Conservation (phyloP, 2,888 invertebrate species). For the Molorchus minor region DNA sequence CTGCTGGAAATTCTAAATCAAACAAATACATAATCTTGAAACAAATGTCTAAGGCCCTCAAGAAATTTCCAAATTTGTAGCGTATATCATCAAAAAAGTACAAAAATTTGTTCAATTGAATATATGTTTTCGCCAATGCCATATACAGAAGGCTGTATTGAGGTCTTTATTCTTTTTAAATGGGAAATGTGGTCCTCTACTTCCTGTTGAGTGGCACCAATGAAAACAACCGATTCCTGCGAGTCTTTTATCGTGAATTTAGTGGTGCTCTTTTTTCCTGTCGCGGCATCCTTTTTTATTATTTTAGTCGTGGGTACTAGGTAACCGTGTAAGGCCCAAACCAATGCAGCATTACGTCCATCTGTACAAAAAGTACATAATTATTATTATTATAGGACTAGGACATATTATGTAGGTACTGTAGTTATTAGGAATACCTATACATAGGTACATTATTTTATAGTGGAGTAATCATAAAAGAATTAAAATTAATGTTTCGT, state of each 20-base stretch:
- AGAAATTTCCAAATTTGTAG: not conserved
- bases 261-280: slow-evolving; percentile 22
- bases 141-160: slow-evolving; percentile 26
- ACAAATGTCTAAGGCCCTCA: not conserved
- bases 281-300: slow-evolving; percentile 17
- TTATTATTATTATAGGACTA: not conserved
- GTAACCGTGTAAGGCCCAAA: slow-evolving; percentile 32
- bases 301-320: slow-evolving; percentile 28
- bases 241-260: slow-evolving; percentile 33
- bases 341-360: slow-evolving; percentile 17
- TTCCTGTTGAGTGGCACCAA: slow-evolving; percentile 9
- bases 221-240: slow-evolving; percentile 28
- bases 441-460: no score
- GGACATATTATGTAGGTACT: not conserved
- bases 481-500: no score
- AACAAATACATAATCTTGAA: not conserved
- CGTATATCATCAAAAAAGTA: slow-evolving; percentile 18
- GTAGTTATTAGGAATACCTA: no score
- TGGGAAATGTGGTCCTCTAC: slow-evolving; percentile 13
- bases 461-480: no score
- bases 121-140: slow-evolving; percentile 20
- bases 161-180: slow-evolving; percentile 1
- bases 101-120: slow-evolving; percentile 7
- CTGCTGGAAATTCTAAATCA: not conserved
- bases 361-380: slow-evolving; percentile 26